Conservation (phyloP, 2,888 invertebrate genomes). For the Fragum whitleyi region DNA sequence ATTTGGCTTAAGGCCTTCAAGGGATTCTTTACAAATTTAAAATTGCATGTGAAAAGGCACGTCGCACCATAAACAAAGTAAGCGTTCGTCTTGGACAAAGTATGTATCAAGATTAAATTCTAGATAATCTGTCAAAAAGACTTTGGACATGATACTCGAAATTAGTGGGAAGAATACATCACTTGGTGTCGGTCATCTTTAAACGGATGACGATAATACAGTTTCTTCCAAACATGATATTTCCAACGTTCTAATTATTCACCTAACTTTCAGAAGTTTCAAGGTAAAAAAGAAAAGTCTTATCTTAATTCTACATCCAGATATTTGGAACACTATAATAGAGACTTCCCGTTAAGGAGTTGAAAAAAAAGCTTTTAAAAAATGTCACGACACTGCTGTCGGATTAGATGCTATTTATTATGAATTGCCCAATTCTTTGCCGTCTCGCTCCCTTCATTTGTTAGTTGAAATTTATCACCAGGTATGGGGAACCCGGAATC, state of each 20-base stretch:
- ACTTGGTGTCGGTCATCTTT: too few species aligned
- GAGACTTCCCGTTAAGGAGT: too few species aligned
- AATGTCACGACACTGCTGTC: too few species aligned
- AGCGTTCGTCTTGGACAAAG: too few species aligned
- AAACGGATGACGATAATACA: too few species aligned
- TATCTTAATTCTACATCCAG: slow-evolving; percentile 19
- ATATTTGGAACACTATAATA: too few species aligned
- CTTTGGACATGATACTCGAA: too few species aligned
- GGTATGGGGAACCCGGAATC: slow-evolving; percentile 42
- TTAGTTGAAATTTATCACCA: slow-evolving; percentile 39
- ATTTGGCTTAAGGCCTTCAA: too few species aligned
- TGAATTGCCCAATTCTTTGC: slow-evolving; percentile 26
- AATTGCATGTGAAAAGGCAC: not conserved
- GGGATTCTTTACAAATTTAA: too few species aligned
- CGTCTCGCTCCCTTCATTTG: not conserved
- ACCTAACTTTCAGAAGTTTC: not conserved
- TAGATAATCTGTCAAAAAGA: not conserved
- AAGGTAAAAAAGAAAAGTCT: too few species aligned
- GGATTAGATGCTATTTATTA: slow-evolving; percentile 47
- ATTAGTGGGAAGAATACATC: too few species aligned
- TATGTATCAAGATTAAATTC: slow-evolving; percentile 16
- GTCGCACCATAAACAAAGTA: not conserved
- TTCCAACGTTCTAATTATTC: slow-evolving; percentile 1
- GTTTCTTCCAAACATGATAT: not conserved
- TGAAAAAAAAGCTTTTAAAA: too few species aligned